phyloP scores from a whole-genome alignment of 2,888 invertebrate species.

The Erpobdella octoculata region DNA sequence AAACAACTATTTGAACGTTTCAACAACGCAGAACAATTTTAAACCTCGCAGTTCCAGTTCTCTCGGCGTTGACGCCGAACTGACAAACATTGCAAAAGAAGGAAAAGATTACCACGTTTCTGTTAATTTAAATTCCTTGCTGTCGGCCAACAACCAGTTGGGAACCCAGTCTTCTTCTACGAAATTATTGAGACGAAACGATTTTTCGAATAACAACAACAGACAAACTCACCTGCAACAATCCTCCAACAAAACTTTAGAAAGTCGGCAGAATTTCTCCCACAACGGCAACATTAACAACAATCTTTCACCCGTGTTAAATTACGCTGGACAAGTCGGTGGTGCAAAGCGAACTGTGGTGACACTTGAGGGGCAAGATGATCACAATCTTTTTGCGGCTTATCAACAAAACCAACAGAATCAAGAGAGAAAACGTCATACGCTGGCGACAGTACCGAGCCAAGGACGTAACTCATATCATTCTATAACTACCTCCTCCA shows the following conservation, averaged over 20 bases:
- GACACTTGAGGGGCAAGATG: neutral
- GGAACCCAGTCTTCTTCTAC: neutral
- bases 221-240: no score
- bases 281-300: neutral
- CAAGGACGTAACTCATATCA: no score
- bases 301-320: neutral
- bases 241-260: neutral
- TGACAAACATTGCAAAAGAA: neutral
- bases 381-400: neutral
- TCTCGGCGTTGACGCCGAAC: neutral
- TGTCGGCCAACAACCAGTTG: neutral
- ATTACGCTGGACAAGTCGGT: neutral
- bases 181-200: no score
- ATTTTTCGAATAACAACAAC: no score
- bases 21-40: no score
- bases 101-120: conserved; percentile 13
- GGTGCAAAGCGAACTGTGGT: neutral
- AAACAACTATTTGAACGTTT: no score
- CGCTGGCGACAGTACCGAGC: neutral
- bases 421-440: neutral
- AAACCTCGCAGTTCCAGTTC: conserved; percentile 3
- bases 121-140: conserved; percentile 10
- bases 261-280: neutral
- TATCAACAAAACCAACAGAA: neutral
- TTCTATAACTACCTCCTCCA: neutral